A percentile compares a stretch with the other conserved stretches of the same genome.
phyloP scores from a whole-genome alignment of 1,140 invertebrate genomes.

The Megalopta genalis region DNA sequence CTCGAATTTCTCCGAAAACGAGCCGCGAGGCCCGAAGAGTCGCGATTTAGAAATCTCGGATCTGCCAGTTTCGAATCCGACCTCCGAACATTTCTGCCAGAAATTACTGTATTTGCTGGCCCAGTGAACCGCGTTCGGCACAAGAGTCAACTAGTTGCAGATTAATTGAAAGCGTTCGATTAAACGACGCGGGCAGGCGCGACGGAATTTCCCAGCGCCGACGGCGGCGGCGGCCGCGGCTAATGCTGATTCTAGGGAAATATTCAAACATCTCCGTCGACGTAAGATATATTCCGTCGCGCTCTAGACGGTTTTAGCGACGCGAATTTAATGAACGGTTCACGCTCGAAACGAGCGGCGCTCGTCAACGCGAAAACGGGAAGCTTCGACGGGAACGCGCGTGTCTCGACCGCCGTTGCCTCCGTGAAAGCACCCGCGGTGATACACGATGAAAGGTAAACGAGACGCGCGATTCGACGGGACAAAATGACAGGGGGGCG shows the following conservation, averaged over 20 bases:
- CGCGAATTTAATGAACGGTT: constrained; percentile 28
- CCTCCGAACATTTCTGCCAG: no score
- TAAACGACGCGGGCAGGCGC: constrained; percentile 1
- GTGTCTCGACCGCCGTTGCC: no score
- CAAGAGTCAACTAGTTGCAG: not conserved
- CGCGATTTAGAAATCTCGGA: no score
- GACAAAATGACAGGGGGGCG: not conserved
- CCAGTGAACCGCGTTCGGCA: not conserved
- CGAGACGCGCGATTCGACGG: constrained; percentile 2
- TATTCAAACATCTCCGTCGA: constrained; percentile 11
- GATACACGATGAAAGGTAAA: constrained; percentile 13
- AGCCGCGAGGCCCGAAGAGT: no score
- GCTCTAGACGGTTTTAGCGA: constrained; percentile 6
- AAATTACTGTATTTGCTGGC: no score
- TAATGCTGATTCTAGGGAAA: constrained; percentile 36
- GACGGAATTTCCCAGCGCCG: constrained; percentile 3
- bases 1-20: no score
- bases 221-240: not conserved
- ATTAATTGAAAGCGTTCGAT: constrained; percentile 26
- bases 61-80: no score
- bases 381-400: constrained; percentile 40
- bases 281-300: constrained; percentile 18
- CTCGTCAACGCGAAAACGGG: constrained; percentile 1
- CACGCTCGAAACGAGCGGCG: not conserved
- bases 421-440: constrained; percentile 6